Percentiles rank a stretch among this genome's conserved stretches.
These are phyloP conservation scores for Drosophila fungiperda DNA, from an alignment of 2,888 invertebrate genomes.

Conservation along the genomic window DNA sequence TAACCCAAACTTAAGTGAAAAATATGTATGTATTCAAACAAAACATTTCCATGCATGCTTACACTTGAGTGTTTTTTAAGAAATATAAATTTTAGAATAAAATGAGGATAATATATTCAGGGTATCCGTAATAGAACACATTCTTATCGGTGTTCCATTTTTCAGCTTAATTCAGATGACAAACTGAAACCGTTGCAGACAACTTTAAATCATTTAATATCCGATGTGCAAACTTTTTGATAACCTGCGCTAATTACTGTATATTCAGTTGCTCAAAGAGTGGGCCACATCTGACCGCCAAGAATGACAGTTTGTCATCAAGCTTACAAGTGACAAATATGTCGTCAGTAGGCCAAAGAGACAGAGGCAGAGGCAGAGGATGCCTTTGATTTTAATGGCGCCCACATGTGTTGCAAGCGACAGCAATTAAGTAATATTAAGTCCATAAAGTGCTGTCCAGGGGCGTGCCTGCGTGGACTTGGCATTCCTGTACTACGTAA, in stretches of 20 bases:
- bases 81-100: not conserved
- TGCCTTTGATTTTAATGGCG: constrained; percentile 63
- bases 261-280: constrained; percentile 9
- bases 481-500: not conserved
- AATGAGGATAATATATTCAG: not conserved
- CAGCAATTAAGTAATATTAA: constrained; percentile 65
- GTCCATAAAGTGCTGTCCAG: constrained; percentile 40
- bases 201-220: not conserved
- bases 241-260: constrained; percentile 8
- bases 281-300: constrained; percentile 28
- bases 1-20: too few relatives aligned
- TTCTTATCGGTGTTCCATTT: not conserved
- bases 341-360: constrained; percentile 7
- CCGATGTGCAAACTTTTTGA: not conserved
- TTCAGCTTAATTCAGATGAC: not conserved
- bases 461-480: constrained; percentile 23
- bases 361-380: constrained; percentile 1
- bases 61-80: not conserved
- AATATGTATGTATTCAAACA: not conserved
- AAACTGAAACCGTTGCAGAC: not conserved
- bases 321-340: constrained; percentile 46
- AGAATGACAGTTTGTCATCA: constrained; percentile 38
- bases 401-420: constrained; percentile 60
- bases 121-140: not conserved
- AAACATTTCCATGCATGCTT: not conserved